Percentiles rank a stretch among this genome's conserved stretches.
Conservation (phyloP, 2,113 vertebrate species). For the Taurulus bubalis region DNA sequence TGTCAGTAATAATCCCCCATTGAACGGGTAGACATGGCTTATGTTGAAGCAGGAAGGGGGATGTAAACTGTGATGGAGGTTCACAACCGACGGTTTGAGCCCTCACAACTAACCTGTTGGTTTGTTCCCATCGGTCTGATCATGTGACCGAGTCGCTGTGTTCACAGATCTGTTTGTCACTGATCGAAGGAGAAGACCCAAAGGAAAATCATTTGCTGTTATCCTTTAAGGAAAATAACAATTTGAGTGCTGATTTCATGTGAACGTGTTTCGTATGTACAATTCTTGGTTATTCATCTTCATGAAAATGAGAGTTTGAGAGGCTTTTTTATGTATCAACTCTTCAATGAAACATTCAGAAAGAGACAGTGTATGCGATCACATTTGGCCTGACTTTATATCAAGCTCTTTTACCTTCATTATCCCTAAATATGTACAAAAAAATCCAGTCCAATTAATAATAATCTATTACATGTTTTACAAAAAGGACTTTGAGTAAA, state of each 20-base stretch:
- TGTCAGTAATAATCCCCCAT: background rate
- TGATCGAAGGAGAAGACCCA: background rate
- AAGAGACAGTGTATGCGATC: constrained; percentile 4
- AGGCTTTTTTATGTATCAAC: background rate
- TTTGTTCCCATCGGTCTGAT: background rate
- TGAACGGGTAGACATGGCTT: background rate
- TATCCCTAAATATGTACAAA: constrained; percentile 43
- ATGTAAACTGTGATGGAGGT: background rate
- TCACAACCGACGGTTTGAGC: background rate
- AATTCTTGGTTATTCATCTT: background rate
- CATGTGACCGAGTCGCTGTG: background rate
- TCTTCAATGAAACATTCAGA: constrained; percentile 38
- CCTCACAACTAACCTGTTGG: background rate
- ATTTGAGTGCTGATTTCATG: background rate
- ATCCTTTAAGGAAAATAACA: background rate
- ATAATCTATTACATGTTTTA: constrained; percentile 11
- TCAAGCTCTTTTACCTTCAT: constrained; percentile 24
- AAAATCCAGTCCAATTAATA: constrained; percentile 31
- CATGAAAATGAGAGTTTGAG: background rate
- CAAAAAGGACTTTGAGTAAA: constrained; percentile 38
- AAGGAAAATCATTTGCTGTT: background rate
- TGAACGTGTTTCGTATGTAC: constrained; percentile 3
- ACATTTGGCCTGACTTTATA: constrained; percentile 12
- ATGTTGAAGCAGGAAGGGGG: background rate
- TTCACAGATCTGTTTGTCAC: background rate